These are phyloP conservation scores for Brachionus calyciflorus DNA, from an alignment of 1,140 invertebrate genomes.

Conservation along the genomic window DNA sequence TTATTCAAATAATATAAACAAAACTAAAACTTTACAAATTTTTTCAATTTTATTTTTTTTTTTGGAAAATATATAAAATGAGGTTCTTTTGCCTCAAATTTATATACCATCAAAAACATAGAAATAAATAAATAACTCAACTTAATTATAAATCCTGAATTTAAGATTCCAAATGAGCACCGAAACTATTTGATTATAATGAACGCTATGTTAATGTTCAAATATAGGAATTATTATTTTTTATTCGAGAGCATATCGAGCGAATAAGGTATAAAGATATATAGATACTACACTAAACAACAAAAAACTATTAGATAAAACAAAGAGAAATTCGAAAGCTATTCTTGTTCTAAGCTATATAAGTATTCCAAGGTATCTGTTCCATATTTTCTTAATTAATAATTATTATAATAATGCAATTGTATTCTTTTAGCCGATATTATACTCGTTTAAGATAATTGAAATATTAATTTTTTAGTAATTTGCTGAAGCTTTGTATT, in stretches of 20 bases:
- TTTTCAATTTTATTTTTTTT: too few species aligned
- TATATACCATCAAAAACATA: too few species aligned
- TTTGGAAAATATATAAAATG: too few species aligned
- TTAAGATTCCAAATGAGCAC: conserved; percentile 19
- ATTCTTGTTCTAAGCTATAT: background rate
- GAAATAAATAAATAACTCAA: too few species aligned
- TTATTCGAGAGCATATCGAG: background rate
- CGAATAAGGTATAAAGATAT: background rate
- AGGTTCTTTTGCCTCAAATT: too few species aligned
- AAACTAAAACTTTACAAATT: too few species aligned
- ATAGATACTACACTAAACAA: too few species aligned
- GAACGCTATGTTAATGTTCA: conserved; percentile 45
- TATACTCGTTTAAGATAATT: background rate
- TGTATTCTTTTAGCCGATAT: background rate
- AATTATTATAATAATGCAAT: conserved; percentile 29
- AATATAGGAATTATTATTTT: conserved; percentile 20
- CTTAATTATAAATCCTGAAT: background rate
- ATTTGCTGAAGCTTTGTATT: background rate
- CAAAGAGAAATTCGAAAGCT: background rate
- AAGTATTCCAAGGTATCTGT: background rate
- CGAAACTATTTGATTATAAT: conserved; percentile 35
- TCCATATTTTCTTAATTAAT: conserved; percentile 33
- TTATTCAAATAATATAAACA: too few species aligned
- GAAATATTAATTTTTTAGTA: background rate
- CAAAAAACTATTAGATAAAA: background rate